Conservation (phyloP, 1,140 invertebrate species). For the Drosophila ambigua region DNA sequence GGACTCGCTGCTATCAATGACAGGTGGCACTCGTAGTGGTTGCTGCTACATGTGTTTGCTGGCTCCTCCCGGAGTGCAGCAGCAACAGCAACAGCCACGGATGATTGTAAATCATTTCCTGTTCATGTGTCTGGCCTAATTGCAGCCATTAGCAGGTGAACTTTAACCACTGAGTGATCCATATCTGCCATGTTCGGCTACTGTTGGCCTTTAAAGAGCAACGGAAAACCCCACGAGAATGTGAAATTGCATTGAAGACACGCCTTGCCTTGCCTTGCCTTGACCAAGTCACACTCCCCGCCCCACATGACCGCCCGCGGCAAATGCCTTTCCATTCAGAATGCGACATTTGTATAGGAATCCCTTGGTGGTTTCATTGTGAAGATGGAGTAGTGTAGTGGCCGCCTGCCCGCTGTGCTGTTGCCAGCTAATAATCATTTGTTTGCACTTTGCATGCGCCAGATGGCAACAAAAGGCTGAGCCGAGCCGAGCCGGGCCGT, state of each 20-base stretch:
- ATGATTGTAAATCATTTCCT: constrained; percentile 69
- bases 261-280: constrained; percentile 49
- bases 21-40: constrained; percentile 7
- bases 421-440: constrained; percentile 82
- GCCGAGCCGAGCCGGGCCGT: neutral
- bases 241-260: constrained; percentile 32
- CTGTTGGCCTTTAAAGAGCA: constrained; percentile 16
- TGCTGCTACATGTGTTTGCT: constrained; percentile 60
- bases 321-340: constrained; percentile 13
- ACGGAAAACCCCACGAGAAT: constrained; percentile 39
- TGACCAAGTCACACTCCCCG: constrained; percentile 29
- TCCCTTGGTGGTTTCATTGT: constrained; percentile 69
- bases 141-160: constrained; percentile 44
- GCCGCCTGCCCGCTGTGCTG: constrained; percentile 37
- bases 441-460: constrained; percentile 79
- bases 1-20: constrained; percentile 36
- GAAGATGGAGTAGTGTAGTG: constrained; percentile 67
- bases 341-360: constrained; percentile 62
- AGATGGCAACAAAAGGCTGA: constrained; percentile 49
- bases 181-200: constrained; percentile 10
- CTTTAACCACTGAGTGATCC: constrained; percentile 42
- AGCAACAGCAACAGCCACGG: constrained; percentile 1
- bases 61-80: constrained; percentile 22
- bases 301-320: neutral
- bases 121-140: constrained; percentile 67